Conservation (phyloP, 2,113 vertebrate species). For the Hucho hucho region DNA sequence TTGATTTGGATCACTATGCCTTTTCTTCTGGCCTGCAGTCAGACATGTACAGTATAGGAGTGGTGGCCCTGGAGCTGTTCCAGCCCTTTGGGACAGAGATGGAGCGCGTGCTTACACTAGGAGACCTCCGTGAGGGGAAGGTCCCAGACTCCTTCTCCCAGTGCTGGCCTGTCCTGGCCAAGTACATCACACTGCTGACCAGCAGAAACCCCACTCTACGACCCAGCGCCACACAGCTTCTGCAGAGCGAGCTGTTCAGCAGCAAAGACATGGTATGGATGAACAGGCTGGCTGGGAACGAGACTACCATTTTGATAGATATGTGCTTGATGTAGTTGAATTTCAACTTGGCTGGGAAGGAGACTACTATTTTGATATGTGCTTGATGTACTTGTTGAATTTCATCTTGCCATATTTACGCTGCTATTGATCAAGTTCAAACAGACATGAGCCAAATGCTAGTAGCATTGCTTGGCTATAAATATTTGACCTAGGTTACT, state of each 20-base stretch:
- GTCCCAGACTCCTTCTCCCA: slow-evolving; percentile 75
- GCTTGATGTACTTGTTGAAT: too few relatives aligned
- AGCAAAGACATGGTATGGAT: slow-evolving; percentile 76
- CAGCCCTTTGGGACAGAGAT: slow-evolving; percentile 96
- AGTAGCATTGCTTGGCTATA: too few relatives aligned
- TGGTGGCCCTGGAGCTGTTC: slow-evolving; percentile 91
- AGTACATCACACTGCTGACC: slow-evolving; percentile 81
- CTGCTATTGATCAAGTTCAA: too few relatives aligned
- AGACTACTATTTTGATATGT: too few relatives aligned
- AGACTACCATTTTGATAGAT: too few relatives aligned
- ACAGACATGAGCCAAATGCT: too few relatives aligned
- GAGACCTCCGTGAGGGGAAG: slow-evolving; percentile 73
- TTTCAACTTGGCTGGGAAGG: too few relatives aligned
- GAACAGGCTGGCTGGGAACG: too few relatives aligned
- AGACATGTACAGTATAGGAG: slow-evolving; percentile 95
- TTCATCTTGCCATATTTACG: too few relatives aligned
- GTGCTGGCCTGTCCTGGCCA: slow-evolving; percentile 81
- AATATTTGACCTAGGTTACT: too few relatives aligned
- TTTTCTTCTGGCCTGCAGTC: slow-evolving; percentile 72
- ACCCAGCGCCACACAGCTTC: slow-evolving; percentile 82
- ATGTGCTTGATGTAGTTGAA: too few relatives aligned
- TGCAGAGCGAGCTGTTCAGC: slow-evolving; percentile 86
- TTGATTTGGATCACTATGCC: background rate
- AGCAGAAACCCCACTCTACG: slow-evolving; percentile 72
- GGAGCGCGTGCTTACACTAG: slow-evolving; percentile 85